Evolutionary conservation across 2,888 invertebrate species (phyloP).

Genomic region (Hydrotaea diabolus): DNA sequence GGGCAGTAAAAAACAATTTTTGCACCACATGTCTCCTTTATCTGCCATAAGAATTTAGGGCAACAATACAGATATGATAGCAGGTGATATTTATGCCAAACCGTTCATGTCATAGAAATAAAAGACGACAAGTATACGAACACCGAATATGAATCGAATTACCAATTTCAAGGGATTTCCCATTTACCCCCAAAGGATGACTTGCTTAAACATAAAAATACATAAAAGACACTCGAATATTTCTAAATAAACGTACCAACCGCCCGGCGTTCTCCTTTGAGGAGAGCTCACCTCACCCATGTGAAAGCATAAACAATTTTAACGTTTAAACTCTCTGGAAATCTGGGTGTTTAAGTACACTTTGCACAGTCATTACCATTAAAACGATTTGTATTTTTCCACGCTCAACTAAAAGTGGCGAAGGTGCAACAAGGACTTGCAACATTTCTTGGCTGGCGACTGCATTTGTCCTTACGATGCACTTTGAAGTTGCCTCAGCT

Average conservation of each 20-base stretch:
- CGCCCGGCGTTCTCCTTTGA: background rate
- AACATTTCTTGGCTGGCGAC: background rate
- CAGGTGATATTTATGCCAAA: constrained; percentile 37
- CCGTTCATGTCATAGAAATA: constrained; percentile 17
- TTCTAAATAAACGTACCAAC: no score
- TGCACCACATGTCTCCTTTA: constrained; percentile 6
- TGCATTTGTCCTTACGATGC: no score
- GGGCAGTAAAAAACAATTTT: background rate
- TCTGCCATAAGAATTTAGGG: background rate
- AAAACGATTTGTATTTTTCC: background rate
- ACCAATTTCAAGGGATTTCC: background rate
- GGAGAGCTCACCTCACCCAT: background rate
- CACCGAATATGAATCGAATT: background rate
- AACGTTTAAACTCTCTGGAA: background rate
- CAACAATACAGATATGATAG: background rate
- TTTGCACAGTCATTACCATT: background rate
- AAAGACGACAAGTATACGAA: background rate
- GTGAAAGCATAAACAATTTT: constrained; percentile 5
- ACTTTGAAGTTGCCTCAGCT: background rate
- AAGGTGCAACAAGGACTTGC: background rate
- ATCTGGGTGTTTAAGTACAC: background rate
- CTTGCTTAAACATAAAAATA: constrained; percentile 12
- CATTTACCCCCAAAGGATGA: background rate
- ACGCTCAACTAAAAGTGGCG: background rate
- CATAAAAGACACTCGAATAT: background rate